Percentiles rank a stretch among this genome's conserved stretches.
Evolutionary conservation across 1,140 invertebrate genomes (phyloP).

Genomic region (Nixonia krombeini): DNA sequence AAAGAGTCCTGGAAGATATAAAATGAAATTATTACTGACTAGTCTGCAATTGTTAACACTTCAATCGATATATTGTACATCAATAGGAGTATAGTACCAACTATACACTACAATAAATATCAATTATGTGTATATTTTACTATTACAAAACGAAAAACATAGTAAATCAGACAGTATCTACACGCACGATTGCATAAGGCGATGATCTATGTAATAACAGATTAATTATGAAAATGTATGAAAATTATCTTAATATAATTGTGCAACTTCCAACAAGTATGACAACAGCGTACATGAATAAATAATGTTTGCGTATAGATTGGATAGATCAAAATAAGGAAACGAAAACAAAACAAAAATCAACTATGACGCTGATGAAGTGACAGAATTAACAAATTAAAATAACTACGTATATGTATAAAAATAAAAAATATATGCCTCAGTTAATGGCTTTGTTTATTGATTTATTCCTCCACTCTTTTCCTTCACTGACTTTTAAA

Average conservation of each 20-base stretch:
- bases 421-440: slow-evolving; percentile 58
- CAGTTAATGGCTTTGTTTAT: slow-evolving; percentile 22
- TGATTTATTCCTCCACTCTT: no score
- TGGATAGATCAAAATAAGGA: no score
- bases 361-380: no score
- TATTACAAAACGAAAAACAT: slow-evolving; percentile 49
- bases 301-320: slow-evolving; percentile 46
- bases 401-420: slow-evolving; percentile 55
- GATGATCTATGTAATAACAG: slow-evolving; percentile 54
- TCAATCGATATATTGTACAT: slow-evolving; percentile 62
- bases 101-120: slow-evolving; percentile 57
- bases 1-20: slow-evolving; percentile 45
- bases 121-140: slow-evolving; percentile 64
- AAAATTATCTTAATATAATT: slow-evolving; percentile 54
- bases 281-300: no score
- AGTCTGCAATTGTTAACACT: slow-evolving; percentile 62
- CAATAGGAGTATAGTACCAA: slow-evolving; percentile 56
- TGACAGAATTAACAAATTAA: no score
- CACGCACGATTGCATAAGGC: slow-evolving; percentile 46
- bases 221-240: slow-evolving; percentile 45
- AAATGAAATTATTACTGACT: slow-evolving; percentile 52
- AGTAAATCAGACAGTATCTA: slow-evolving; percentile 42
- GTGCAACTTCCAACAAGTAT: slow-evolving; percentile 33
- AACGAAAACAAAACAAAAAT: no score
- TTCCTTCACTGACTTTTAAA: no score